Percentiles rank a stretch among this genome's conserved stretches.
Evolutionary conservation across 2,113 vertebrate species (phyloP).

Genomic region (Oenanthe oenanthe): DNA sequence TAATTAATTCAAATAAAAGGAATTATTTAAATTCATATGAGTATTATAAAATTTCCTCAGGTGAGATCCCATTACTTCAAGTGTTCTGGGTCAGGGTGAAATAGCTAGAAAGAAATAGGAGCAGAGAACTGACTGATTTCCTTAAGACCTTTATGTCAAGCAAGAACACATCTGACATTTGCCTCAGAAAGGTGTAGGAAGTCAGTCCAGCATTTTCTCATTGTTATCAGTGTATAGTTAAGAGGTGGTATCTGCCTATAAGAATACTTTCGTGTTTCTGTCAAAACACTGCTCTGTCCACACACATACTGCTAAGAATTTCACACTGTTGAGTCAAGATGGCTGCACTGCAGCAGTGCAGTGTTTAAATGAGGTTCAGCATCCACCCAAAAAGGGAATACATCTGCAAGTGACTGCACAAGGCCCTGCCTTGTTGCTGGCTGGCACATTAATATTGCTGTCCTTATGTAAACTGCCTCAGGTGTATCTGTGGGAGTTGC

Average conservation of each 20-base stretch:
- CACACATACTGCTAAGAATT: accelerated
- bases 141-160: neutral
- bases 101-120: neutral
- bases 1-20: slow-evolving; percentile 10
- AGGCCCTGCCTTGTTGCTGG: neutral
- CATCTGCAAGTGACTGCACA: neutral
- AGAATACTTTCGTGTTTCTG: neutral
- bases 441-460: neutral
- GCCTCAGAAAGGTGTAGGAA: neutral
- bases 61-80: neutral
- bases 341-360: neutral
- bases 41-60: neutral
- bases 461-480: neutral
- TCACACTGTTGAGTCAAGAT: neutral
- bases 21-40: neutral
- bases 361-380: neutral
- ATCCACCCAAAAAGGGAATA: neutral
- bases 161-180: neutral
- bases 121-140: neutral
- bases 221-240: neutral
- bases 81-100: neutral
- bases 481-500: neutral
- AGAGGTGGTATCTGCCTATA: neutral
- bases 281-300: neutral
- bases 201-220: neutral